A percentile compares a stretch with the other conserved stretches of the same genome.
Conservation (phyloP, 2,113 vertebrate species). For the Rissa tridactyla region DNA sequence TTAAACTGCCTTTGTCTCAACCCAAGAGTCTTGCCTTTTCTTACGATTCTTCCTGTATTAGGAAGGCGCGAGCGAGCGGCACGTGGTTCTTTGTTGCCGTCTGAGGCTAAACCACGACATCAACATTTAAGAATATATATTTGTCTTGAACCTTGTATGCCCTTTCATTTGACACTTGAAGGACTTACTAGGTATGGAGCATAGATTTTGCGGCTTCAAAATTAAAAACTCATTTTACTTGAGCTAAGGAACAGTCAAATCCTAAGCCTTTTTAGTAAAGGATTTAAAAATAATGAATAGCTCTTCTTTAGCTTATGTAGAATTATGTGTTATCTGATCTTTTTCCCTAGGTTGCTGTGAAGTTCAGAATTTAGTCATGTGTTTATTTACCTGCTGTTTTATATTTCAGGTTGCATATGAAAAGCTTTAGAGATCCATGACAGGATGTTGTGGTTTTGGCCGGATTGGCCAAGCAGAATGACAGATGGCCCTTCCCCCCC, state of each 20-base stretch:
- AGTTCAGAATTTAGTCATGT: background rate
- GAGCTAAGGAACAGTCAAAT: background rate
- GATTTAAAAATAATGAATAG: background rate
- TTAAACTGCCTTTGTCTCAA: no score
- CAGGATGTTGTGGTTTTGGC: no score
- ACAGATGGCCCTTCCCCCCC: no score
- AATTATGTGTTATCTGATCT: background rate
- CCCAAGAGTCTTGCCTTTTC: no score
- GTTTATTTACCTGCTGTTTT: background rate
- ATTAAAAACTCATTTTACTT: background rate
- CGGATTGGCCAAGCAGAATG: no score
- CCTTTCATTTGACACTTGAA: background rate
- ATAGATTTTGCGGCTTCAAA: background rate
- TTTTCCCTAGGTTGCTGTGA: background rate
- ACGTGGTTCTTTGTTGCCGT: no score
- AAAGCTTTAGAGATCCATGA: fast-evolving
- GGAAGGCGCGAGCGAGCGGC: no score
- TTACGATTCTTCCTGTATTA: no score
- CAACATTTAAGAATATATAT: background rate
- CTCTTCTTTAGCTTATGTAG: background rate
- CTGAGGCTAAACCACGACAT: no score
- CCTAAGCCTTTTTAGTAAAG: background rate
- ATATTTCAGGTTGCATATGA: background rate
- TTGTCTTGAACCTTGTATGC: background rate
- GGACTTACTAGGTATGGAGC: background rate